phyloP scores from a whole-genome alignment of 2,113 vertebrate genomes.

The Hydropotes inermis region DNA sequence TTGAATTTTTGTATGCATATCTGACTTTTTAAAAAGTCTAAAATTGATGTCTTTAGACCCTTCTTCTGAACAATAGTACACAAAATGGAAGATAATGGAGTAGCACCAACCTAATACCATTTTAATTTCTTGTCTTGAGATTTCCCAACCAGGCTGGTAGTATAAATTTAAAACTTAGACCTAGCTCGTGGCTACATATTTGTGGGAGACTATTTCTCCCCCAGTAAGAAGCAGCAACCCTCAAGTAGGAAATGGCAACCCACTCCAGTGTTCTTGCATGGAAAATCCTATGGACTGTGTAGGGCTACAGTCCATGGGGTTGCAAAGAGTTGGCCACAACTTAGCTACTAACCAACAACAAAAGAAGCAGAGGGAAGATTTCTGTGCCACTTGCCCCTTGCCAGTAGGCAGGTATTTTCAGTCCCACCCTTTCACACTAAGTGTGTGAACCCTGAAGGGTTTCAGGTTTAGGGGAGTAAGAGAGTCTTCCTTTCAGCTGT shows the following conservation, averaged over 20 bases:
- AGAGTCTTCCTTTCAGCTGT: background rate
- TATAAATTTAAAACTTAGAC: background rate
- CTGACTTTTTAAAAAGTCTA: slow-evolving; percentile 1
- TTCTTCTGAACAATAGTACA: background rate
- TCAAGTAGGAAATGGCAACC: background rate
- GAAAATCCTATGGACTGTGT: background rate
- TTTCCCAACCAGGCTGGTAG: background rate
- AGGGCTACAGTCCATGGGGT: background rate
- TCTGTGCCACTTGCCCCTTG: background rate
- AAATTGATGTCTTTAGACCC: background rate
- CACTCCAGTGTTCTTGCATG: background rate
- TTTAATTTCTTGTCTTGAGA: background rate
- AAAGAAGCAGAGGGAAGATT: background rate
- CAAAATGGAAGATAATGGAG: background rate
- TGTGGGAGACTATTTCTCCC: background rate
- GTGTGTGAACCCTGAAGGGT: background rate
- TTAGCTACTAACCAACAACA: background rate
- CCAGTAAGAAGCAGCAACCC: background rate
- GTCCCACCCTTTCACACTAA: background rate
- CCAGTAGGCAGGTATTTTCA: background rate
- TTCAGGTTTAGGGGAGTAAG: background rate
- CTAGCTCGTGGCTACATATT: background rate
- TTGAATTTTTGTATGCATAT: background rate
- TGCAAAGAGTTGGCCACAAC: background rate
- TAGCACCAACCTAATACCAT: background rate